Evolutionary conservation across 2,797 vertebrate genomes (phyloP), one percentile per base, ranked within the genome.

Genomic region (Clamator glandarius): DNA sequence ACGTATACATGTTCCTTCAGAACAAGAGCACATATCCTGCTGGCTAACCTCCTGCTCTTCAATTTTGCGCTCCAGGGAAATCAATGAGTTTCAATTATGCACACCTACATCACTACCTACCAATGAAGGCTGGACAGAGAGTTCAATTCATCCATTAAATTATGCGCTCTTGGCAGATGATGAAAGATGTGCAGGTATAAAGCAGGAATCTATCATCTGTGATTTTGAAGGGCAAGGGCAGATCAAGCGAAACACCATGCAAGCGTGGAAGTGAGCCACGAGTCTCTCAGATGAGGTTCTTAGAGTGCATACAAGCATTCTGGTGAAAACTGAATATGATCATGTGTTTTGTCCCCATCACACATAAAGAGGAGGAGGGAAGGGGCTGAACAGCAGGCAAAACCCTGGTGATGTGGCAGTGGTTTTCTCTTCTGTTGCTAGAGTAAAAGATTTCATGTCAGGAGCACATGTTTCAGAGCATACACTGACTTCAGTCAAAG

Each of bases 351-450:
- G 25, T 64, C 13, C 16, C 35, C 14, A 28, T 68, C 41, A 63
- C 14, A 77, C 7, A 52, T 35, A 44, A 39, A 44, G 42, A 42
- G 24, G 8, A 18, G 15, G 5, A 21, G 3, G 5, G 6, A 26
- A 15, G 19, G 33, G 17, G 46, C 5, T 48, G 46, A 48, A 21
- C 46, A 48, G 20, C 33, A 84, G 31, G 46, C 18, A 87, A 36
- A 92, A 42, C 33, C 23, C 54, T 75, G 89, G 33, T 78, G 64
- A 95, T 39, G 73, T 84, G 84, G 87, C 93, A 95, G 89, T 62
- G 46, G 13, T 67, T 82, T 87, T 84, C 63, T 84, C 51, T 69
- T 48, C 73, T 73, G 55, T 90, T 57, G 48, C 78, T 33, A 6
- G 42, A 69, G 67, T 1, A 74, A 18, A 74, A 44, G 8, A 93